Percentiles rank a stretch among this genome's conserved stretches.
phyloP scores from a whole-genome alignment of 2,888 invertebrate species.

The Agrochola lychnidis region DNA sequence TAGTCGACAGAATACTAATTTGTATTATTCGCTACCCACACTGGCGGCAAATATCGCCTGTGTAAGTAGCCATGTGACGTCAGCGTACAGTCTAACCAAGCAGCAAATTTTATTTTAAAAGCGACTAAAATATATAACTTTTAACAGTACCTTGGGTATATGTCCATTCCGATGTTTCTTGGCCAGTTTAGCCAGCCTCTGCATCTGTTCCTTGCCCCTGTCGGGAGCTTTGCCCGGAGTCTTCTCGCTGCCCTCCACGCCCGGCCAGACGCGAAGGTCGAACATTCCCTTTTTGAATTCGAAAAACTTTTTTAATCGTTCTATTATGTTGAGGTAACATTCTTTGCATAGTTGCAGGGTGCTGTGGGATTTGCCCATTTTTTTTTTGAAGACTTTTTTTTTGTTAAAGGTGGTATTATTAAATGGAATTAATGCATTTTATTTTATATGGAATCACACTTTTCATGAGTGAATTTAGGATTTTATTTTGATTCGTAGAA shows the following conservation, averaged over 20 bases:
- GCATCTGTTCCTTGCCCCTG: constrained; percentile 96
- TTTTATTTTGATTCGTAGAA: background rate
- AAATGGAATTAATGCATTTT: background rate
- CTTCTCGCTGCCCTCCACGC: constrained; percentile 94
- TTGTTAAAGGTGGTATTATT: background rate
- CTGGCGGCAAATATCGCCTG: background rate
- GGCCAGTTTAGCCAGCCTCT: constrained; percentile 96
- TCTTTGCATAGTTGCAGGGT: constrained; percentile 71
- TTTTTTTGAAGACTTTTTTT: background rate
- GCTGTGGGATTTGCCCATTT: constrained; percentile 77
- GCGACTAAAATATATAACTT: constrained; percentile 46
- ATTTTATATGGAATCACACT: background rate
- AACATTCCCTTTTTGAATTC: constrained; percentile 92
- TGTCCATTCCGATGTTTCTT: constrained; percentile 98
- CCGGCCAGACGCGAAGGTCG: constrained; percentile 97
- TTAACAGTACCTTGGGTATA: constrained; percentile 93
- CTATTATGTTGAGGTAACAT: constrained; percentile 69
- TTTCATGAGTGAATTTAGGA: background rate
- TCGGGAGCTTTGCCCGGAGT: constrained; percentile 97
- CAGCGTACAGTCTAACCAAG: background rate
- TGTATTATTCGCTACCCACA: background rate
- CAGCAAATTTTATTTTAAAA: background rate
- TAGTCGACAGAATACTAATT: background rate
- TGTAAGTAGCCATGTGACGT: background rate
- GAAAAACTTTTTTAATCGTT: constrained; percentile 72